Evolutionary conservation across 1,140 invertebrate genomes (phyloP).

Genomic region (Drosophila kanapiae): DNA sequence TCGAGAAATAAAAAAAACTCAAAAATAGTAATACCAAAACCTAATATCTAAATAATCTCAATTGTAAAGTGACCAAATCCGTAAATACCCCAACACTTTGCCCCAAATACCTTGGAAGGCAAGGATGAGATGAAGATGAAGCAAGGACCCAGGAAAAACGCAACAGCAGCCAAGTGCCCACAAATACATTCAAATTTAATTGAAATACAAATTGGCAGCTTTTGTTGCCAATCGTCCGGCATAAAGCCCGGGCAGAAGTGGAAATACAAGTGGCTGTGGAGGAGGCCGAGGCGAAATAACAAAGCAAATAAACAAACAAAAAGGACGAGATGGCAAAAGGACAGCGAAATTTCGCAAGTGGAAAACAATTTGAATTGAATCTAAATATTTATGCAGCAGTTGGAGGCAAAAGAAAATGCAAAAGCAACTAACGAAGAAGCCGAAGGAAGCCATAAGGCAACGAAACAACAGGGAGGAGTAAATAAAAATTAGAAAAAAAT

Average conservation of each 20-base stretch:
- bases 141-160: slow-evolving; percentile 5
- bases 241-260: slow-evolving; percentile 35
- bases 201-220: slow-evolving; percentile 74
- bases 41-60: background rate
- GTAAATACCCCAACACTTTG: background rate
- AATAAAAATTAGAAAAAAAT: slow-evolving; percentile 5
- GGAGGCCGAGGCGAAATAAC: slow-evolving; percentile 36
- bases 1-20: background rate
- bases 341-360: slow-evolving; percentile 38
- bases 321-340: slow-evolving; percentile 9
- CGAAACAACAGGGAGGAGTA: background rate
- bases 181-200: slow-evolving; percentile 75
- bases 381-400: slow-evolving; percentile 67
- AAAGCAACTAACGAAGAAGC: background rate
- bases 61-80: no score
- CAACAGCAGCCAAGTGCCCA: slow-evolving; percentile 52
- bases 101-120: slow-evolving; percentile 1
- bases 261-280: slow-evolving; percentile 16
- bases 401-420: slow-evolving; percentile 7
- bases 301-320: slow-evolving; percentile 52
- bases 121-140: background rate
- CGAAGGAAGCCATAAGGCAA: no score
- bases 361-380: slow-evolving; percentile 59
- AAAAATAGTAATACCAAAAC: background rate
- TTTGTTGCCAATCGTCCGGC: slow-evolving; percentile 64